A percentile compares a stretch with the other conserved stretches of the same genome.
Evolutionary conservation across 2,113 vertebrate species (phyloP).

Genomic region (Solenodon paradoxus): DNA sequence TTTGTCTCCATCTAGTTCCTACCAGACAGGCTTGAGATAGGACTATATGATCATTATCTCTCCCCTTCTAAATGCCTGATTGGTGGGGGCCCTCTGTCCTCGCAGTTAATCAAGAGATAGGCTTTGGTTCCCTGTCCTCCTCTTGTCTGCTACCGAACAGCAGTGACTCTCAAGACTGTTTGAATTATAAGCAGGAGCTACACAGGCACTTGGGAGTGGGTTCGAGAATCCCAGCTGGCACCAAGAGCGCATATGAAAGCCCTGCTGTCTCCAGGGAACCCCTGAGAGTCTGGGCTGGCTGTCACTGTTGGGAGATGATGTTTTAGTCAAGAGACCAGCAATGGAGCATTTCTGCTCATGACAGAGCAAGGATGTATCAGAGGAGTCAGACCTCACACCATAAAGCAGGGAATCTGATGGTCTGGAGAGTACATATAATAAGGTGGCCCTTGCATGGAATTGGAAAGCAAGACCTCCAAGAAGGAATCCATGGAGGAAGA

Average conservation of each 20-base stretch:
- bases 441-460: background rate
- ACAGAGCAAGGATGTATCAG: too few species aligned
- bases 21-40: too few species aligned
- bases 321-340: background rate
- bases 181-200: background rate
- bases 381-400: background rate
- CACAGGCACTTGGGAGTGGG: too few species aligned
- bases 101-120: too few species aligned
- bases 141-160: too few species aligned
- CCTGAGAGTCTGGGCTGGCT: background rate
- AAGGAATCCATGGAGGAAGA: background rate
- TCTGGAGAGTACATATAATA: background rate
- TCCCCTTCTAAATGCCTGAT: too few species aligned
- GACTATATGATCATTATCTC: too few species aligned
- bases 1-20: too few species aligned
- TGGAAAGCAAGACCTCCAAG: background rate
- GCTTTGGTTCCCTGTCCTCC: too few species aligned
- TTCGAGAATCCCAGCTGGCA: background rate
- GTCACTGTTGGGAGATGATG: background rate
- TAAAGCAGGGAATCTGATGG: too few species aligned
- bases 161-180: background rate
- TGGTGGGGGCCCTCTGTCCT: too few species aligned
- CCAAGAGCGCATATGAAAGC: background rate
- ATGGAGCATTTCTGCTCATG: too few species aligned
- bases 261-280: background rate